These are phyloP conservation scores for Rhinophrynus dorsalis DNA, from an alignment of 2,797 vertebrate genomes.

Conservation along the genomic window DNA sequence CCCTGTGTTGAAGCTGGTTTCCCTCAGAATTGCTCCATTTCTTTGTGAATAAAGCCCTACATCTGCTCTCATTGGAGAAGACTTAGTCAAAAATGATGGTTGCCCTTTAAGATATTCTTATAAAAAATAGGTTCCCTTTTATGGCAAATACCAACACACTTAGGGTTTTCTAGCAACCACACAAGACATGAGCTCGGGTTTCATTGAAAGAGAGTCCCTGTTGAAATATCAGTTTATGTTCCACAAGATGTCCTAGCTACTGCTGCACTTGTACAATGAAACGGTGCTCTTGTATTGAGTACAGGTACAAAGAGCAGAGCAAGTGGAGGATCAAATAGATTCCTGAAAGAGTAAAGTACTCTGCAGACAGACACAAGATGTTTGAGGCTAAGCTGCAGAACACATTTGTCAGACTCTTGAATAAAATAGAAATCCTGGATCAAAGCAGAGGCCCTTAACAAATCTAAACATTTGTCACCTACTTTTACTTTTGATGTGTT, in stretches of 20 bases:
- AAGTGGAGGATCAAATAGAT: slow-evolving; percentile 70
- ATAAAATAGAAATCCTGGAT: slow-evolving; percentile 71
- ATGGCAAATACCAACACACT: too few relatives aligned
- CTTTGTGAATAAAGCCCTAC: too few relatives aligned
- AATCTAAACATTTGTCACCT: slow-evolving; percentile 81
- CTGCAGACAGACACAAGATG: slow-evolving; percentile 61
- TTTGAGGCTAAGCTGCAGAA: slow-evolving; percentile 72
- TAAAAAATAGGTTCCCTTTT: too few relatives aligned
- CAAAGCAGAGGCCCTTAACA: slow-evolving; percentile 75
- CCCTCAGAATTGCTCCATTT: too few relatives aligned
- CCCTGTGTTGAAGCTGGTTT: too few relatives aligned
- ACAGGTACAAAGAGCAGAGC: slow-evolving; percentile 55
- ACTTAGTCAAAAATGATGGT: too few relatives aligned
- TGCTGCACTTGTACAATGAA: slow-evolving; percentile 44
- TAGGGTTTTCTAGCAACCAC: neutral
- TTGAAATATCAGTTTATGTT: neutral
- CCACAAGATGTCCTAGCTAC: slow-evolving; percentile 35
- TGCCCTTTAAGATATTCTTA: too few relatives aligned
- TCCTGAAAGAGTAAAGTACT: slow-evolving; percentile 65
- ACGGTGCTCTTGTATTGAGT: slow-evolving; percentile 24
- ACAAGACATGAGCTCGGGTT: neutral
- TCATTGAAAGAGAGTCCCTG: neutral
- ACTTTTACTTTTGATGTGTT: slow-evolving; percentile 77
- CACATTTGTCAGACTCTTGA: slow-evolving; percentile 76
- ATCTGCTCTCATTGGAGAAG: too few relatives aligned